Evolutionary conservation across 2,113 vertebrate genomes (phyloP), one percentile per base, ranked within the genome.

Genomic region (Amazona vittata): DNA sequence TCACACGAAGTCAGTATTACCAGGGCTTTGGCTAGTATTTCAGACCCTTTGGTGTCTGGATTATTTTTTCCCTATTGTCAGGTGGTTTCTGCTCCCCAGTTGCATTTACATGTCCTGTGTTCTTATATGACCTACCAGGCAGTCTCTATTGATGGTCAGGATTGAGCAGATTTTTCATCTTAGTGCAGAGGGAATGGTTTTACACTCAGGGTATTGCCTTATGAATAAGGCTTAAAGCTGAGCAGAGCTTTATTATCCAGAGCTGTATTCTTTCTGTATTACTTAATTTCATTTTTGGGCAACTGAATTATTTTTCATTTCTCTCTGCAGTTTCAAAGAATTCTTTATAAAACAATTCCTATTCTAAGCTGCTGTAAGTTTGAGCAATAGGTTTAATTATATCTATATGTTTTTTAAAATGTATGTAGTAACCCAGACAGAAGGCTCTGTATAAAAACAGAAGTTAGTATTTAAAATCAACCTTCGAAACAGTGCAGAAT

Each of bases 401-500:
- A 15, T 12, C 33, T 55, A 4, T 43, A 22, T 53, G 47, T 21
- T 64, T 95, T 89, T 90, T n/a, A 33, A 91, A 76, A 29, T 29
- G 18, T 47, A 13, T 33, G 2, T 31, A 49, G 28, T n/a, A 78
- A 81, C 71, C 33, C 50, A 74, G 28, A 83, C 24, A 46, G 59
- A 77, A 75, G 6, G 28, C n/a, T 71, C n/a, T 49, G 55, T n/a
- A 28, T 50, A 55, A 79, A 83, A 65, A 24, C 16, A 37, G 29
- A 77, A 47, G 7, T 50, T 74, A 63, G 21, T 46, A 53, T 49
- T 78, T 64, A 64, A 94, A 94, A 86, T 75, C 89, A 82, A 67
- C 88, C 64, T 94, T 82, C 91, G 90, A 96, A 96, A 86, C 87
- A 79, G 35, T 62, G 59, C 25, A 80, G 92, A 92, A 85, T 82